phyloP scores from a whole-genome alignment of 2,888 invertebrate genomes.

The Rhorus exstirpatorius region DNA sequence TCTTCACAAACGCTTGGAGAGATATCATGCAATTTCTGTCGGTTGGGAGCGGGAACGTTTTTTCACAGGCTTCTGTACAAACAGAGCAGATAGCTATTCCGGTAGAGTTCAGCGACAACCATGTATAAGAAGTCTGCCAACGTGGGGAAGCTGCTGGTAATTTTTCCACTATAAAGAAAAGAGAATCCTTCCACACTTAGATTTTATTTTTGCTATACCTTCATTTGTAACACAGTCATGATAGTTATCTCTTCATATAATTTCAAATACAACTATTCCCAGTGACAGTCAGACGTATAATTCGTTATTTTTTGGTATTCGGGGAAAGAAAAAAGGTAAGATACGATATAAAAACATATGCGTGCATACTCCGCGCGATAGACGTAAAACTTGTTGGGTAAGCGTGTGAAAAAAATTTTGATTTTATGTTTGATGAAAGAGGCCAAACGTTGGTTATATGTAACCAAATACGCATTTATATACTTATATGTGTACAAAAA shows the following conservation, averaged over 20 bases:
- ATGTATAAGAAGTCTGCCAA: neutral
- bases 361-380: too few relatives aligned
- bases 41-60: constrained; percentile 45
- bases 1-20: constrained; percentile 55
- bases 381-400: too few relatives aligned
- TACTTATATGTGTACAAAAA: too few relatives aligned
- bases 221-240: neutral
- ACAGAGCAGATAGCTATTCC: constrained; percentile 47
- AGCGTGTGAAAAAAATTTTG: too few relatives aligned
- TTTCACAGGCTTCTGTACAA: constrained; percentile 50
- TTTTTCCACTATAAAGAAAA: constrained; percentile 1
- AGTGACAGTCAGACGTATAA: neutral
- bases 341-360: too few relatives aligned
- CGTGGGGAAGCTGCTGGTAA: constrained; percentile 7
- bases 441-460: too few relatives aligned
- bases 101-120: constrained; percentile 39
- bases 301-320: neutral
- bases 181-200: neutral
- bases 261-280: neutral
- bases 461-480: too few relatives aligned
- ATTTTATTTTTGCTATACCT: constrained; percentile 4
- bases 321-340: neutral
- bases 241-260: neutral
- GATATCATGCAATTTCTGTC: constrained; percentile 31
- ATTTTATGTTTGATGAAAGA: too few relatives aligned